Percentiles rank a stretch among this genome's conserved stretches.
Evolutionary conservation across 2,888 invertebrate genomes (phyloP).

Genomic region (Archips xylosteana): DNA sequence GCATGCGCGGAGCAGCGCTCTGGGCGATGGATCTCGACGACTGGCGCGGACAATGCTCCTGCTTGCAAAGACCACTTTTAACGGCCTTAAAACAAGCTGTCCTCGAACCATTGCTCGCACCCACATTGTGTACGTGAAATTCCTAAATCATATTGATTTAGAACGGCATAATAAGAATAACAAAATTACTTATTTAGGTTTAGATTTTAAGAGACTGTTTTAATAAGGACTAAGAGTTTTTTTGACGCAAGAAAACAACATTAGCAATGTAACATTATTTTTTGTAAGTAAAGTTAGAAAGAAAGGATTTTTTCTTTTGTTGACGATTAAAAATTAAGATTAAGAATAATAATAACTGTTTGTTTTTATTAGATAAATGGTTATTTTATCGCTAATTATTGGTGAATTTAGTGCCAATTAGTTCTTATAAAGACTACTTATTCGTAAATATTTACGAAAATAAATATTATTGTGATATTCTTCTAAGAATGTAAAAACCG

Average conservation of each 20-base stretch:
- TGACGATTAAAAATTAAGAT: conserved; percentile 28
- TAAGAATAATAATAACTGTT: conserved; percentile 8
- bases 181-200: background rate
- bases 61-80: conserved; percentile 88
- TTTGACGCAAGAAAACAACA: conserved; percentile 36
- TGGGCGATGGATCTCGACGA: conserved; percentile 93
- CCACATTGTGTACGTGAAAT: conserved; percentile 53
- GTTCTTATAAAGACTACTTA: background rate
- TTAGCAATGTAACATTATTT: background rate
- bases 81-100: conserved; percentile 84
- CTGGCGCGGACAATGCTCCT: conserved; percentile 89
- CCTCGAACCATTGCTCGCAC: conserved; percentile 65
- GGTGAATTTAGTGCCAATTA: conserved; percentile 36
- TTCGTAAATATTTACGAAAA: conserved; percentile 4
- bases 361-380: background rate
- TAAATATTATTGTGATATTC: conserved; percentile 55
- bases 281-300: background rate
- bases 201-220: conserved; percentile 10
- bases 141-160: conserved; percentile 15
- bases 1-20: conserved; percentile 90
- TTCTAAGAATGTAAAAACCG: conserved; percentile 34
- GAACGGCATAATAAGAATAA: conserved; percentile 7
- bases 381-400: background rate
- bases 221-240: background rate
- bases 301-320: conserved; percentile 35